Percentiles rank a stretch among this genome's conserved stretches.
Conservation (phyloP, 2,888 invertebrate genomes). For the Alcis repandata region DNA sequence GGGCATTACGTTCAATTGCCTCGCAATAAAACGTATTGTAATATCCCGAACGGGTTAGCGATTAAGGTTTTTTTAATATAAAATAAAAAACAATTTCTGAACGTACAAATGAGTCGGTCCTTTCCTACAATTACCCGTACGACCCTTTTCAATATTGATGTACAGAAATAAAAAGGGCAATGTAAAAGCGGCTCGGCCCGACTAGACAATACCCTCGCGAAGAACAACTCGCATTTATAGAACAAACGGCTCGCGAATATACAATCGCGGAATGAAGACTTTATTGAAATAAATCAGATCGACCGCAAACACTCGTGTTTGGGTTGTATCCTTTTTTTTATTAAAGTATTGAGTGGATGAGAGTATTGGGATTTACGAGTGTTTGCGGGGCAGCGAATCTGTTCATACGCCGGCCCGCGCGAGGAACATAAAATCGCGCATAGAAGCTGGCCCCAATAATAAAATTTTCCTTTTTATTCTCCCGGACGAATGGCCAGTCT, state of each 20-base stretch:
- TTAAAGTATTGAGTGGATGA: slow-evolving; percentile 68
- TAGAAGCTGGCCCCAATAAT: slow-evolving; percentile 65
- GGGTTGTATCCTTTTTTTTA: slow-evolving; percentile 58
- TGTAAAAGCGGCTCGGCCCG: slow-evolving; percentile 34
- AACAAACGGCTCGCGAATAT: slow-evolving; percentile 43
- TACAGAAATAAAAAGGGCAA: slow-evolving; percentile 42
- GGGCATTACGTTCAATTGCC: slow-evolving; percentile 46
- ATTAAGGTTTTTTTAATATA: slow-evolving; percentile 43
- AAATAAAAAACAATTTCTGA: slow-evolving; percentile 42
- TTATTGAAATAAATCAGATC: slow-evolving; percentile 75
- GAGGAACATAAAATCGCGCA: slow-evolving; percentile 69
- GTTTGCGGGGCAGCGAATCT: slow-evolving; percentile 72
- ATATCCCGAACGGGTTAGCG: slow-evolving; percentile 40
- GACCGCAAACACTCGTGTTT: slow-evolving; percentile 58
- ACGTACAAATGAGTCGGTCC: slow-evolving; percentile 41
- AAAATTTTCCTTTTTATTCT: slow-evolving; percentile 68
- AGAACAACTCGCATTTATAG: slow-evolving; percentile 35
- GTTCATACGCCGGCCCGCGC: slow-evolving; percentile 64
- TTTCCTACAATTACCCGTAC: slow-evolving; percentile 46
- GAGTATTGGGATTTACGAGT: slow-evolving; percentile 75
- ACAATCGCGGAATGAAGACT: slow-evolving; percentile 55
- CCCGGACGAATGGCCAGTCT: slow-evolving; percentile 54
- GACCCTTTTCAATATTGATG: slow-evolving; percentile 48
- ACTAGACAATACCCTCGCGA: slow-evolving; percentile 42
- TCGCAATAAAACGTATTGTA: slow-evolving; percentile 49